Evolutionary conservation across 2,113 vertebrate species (phyloP).

Genomic region (Tragulus kanchil): DNA sequence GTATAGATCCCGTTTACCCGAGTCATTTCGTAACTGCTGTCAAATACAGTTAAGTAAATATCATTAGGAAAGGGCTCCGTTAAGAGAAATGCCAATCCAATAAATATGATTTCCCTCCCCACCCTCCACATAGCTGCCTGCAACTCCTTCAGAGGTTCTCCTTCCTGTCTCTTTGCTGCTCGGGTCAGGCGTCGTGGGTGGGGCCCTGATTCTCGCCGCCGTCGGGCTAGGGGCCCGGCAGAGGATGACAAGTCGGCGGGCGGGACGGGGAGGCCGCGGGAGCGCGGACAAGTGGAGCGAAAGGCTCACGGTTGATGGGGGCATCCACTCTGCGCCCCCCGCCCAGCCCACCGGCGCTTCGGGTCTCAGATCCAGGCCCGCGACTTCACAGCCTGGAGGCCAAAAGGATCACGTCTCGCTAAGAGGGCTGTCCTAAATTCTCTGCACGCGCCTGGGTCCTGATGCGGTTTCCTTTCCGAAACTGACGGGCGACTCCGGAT

Average conservation of each 20-base stretch:
- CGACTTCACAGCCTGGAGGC: not conserved
- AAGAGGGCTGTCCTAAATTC: not conserved
- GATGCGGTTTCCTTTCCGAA: not conserved
- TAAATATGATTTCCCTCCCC: slow-evolving; percentile 85
- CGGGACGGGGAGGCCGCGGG: accelerated
- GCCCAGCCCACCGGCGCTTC: not conserved
- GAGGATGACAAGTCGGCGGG: not conserved
- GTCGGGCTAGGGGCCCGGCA: not conserved
- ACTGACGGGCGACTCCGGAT: not conserved
- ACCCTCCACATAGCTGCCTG: slow-evolving; percentile 52
- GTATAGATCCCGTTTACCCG: slow-evolving; percentile 90
- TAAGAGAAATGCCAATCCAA: slow-evolving; percentile 88
- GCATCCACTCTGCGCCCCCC: not conserved
- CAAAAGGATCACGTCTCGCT: not conserved
- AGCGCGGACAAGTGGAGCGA: not conserved
- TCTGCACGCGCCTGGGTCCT: accelerated
- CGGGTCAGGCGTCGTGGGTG: not conserved
- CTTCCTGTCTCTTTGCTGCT: not conserved
- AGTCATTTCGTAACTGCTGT: slow-evolving; percentile 91
- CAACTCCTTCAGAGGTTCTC: slow-evolving; percentile 22
- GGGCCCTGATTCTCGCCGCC: not conserved
- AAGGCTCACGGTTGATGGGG: not conserved
- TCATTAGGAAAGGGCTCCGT: slow-evolving; percentile 87
- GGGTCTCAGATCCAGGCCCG: not conserved
- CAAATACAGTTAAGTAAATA: slow-evolving; percentile 92